Percentiles rank a stretch among this genome's conserved stretches.
Evolutionary conservation across 2,797 vertebrate species (phyloP).

Genomic region (Anableps anableps): DNA sequence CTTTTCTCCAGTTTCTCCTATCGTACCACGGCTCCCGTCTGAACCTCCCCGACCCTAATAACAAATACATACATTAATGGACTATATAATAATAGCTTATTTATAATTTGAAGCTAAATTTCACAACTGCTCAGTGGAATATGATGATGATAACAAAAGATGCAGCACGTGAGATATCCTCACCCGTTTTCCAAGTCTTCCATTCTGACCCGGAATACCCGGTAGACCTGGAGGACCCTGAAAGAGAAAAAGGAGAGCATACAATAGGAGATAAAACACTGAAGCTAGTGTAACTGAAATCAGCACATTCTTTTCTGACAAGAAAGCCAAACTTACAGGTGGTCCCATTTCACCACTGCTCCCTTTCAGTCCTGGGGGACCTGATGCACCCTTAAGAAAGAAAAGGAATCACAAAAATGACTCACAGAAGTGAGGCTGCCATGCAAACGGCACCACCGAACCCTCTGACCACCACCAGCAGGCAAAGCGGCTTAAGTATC

Average conservation of each 20-base stretch:
- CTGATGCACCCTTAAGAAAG: constrained; percentile 83
- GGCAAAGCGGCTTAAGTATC: too few relatives aligned
- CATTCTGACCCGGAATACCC: constrained; percentile 86
- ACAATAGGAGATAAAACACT: neutral
- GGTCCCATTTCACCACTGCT: constrained; percentile 87
- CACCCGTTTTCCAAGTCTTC: constrained; percentile 92
- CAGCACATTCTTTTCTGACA: constrained; percentile 8
- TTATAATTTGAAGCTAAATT: neutral
- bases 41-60: constrained; percentile 89
- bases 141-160: neutral
- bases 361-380: constrained; percentile 89
- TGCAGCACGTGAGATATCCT: constrained; percentile 31
- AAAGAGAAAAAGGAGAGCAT: neutral
- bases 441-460: neutral
- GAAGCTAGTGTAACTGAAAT: neutral
- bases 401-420: neutral
- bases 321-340: constrained; percentile 76
- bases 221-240: constrained; percentile 89
- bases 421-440: neutral
- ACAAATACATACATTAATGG: constrained; percentile 10
- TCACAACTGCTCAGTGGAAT: neutral
- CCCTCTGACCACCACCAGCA: neutral
- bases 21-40: constrained; percentile 90
- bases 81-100: neutral
- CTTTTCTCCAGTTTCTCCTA: constrained; percentile 92